A percentile compares a stretch with the other conserved stretches of the same genome.
Conservation (phyloP, 2,888 invertebrate genomes). For the Cantharis rustica region DNA sequence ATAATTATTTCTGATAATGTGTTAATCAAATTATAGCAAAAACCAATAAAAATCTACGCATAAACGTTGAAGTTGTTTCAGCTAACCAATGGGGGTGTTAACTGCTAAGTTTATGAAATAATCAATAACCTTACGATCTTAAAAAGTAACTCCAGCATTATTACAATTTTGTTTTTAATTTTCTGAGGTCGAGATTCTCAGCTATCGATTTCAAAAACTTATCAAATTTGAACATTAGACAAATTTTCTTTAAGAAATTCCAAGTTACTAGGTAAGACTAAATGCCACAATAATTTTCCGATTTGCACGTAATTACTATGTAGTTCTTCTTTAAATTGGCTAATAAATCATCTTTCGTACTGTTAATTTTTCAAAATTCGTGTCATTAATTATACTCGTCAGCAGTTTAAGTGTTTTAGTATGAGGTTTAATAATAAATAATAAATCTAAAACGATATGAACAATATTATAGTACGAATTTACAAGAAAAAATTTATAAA, state of each 20-base stretch:
- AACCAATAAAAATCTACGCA: background rate
- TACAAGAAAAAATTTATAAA: slow-evolving; percentile 19
- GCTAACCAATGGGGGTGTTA: background rate
- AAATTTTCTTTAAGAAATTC: background rate
- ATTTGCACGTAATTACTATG: background rate
- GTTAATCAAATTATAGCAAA: background rate
- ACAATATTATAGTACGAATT: background rate
- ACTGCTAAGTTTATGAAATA: background rate
- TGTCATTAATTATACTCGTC: background rate
- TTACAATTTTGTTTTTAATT: background rate
- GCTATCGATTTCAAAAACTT: no score
- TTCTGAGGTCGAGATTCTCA: no score
- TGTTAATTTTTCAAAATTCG: background rate
- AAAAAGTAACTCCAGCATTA: background rate
- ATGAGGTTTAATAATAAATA: background rate
- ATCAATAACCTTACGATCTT: background rate
- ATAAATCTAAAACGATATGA: background rate
- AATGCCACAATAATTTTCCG: background rate
- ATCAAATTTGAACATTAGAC: background rate
- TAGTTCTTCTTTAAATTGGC: background rate
- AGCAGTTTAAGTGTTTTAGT: background rate
- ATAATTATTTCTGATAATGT: background rate
- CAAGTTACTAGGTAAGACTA: background rate
- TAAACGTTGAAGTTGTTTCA: background rate
- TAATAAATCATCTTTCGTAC: background rate